These are phyloP conservation scores for Carettochelys insculpta DNA, from an alignment of 2,113 vertebrate species.

Conservation along the genomic window DNA sequence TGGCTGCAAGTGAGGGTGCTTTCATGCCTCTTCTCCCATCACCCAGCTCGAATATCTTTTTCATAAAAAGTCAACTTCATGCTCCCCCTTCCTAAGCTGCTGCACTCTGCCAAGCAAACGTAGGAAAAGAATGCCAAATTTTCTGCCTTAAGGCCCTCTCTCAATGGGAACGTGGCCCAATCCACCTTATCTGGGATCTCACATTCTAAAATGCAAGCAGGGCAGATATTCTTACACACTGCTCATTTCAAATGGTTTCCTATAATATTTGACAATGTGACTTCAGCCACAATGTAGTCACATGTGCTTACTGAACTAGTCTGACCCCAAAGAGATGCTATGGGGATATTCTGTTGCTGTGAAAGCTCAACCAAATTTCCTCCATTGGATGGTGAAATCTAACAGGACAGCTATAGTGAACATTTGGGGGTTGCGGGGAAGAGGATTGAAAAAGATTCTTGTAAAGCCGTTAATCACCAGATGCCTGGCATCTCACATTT, in stretches of 20 bases:
- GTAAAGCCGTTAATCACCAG: neutral
- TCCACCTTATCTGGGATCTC: slow-evolving; percentile 19
- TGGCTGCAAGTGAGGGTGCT: neutral
- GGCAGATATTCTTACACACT: slow-evolving; percentile 47
- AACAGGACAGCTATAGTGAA: neutral
- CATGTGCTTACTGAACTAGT: neutral
- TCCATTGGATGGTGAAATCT: neutral
- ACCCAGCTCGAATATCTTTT: neutral
- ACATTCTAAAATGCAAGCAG: slow-evolving; percentile 43
- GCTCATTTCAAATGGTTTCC: slow-evolving; percentile 66
- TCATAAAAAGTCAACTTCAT: slow-evolving; percentile 21
- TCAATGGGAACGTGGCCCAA: slow-evolving; percentile 6
- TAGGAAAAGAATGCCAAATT: slow-evolving; percentile 45
- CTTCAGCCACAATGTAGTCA: neutral
- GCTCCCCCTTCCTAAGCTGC: slow-evolving; percentile 38
- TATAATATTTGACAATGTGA: slow-evolving; percentile 39
- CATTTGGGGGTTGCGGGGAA: neutral
- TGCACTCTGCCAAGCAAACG: slow-evolving; percentile 38
- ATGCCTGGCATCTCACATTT: neutral
- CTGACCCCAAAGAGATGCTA: neutral
- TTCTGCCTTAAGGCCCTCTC: slow-evolving; percentile 32
- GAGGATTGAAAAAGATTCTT: neutral
- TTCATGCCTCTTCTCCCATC: neutral
- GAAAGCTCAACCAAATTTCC: neutral
- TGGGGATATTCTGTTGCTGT: neutral